Conservation (phyloP, 2,888 invertebrate genomes). For the Blomia tropicalis region DNA sequence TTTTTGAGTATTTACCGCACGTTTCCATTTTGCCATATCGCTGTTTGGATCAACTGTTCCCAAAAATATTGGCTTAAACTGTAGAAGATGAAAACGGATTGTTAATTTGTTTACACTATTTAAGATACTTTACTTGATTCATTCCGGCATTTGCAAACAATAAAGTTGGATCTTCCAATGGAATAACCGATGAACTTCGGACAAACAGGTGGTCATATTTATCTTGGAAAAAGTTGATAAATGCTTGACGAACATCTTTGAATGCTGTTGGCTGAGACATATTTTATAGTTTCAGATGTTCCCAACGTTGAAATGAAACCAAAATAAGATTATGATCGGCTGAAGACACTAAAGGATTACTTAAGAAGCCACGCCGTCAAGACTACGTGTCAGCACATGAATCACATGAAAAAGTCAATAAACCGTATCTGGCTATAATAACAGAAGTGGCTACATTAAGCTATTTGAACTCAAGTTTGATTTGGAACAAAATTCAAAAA, state of each 20-base stretch:
- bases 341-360: too few species aligned
- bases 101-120: neutral
- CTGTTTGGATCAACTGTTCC: slow-evolving; percentile 90
- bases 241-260: slow-evolving; percentile 63
- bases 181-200: slow-evolving; percentile 92
- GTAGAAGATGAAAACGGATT: slow-evolving; percentile 31
- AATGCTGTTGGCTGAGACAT: slow-evolving; percentile 33
- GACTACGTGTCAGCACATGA: too few species aligned
- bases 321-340: too few species aligned
- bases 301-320: too few species aligned
- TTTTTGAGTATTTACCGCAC: slow-evolving; percentile 90
- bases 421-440: too few species aligned
- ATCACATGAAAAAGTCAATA: too few species aligned
- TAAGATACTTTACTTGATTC: slow-evolving; percentile 56
- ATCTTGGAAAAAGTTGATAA: slow-evolving; percentile 73
- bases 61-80: slow-evolving; percentile 93
- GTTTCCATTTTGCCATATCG: slow-evolving; percentile 72
- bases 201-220: slow-evolving; percentile 73
- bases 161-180: slow-evolving; percentile 90
- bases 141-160: slow-evolving; percentile 97
- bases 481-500: too few species aligned
- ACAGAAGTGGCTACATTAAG: too few species aligned
- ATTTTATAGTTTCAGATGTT: neutral
- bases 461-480: too few species aligned
- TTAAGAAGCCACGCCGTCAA: too few species aligned